Base-by-base conservation (phyloP, 1,140 invertebrate genomes). In the Pantala flavescens region DNA sequence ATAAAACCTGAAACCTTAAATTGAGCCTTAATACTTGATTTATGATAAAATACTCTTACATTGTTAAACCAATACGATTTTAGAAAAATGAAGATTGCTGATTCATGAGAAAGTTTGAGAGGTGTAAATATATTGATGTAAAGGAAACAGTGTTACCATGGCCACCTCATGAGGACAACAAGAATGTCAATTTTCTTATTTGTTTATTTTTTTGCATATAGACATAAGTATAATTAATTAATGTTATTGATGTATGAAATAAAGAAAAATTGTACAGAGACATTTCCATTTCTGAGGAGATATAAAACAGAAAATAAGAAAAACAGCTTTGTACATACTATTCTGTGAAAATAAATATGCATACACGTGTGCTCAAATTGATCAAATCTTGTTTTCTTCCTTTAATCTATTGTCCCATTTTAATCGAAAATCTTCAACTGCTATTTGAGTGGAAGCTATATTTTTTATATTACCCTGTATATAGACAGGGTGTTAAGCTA, bases 131-230 rank as follows among this genome's bases (percentile, higher is more conserved):
- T 63, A 63, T 7, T 21, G 49, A 21, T 63, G 49, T 16, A 63
- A 63, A 63, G 12, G n/a, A 19, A 21, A 63, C 49, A 21, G n/a
- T 63, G 49, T 36, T 36, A 36, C 49, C 16, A 21, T 21, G n/a
- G 49, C 49, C 16, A 63, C 49, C 49, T 63, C 49, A 63, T 21
- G n/a, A 63, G 49, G 49, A 63, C 16, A 63, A 63, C 16, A 63
- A 63, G 28, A 19, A 63, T 63, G 49, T 63, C 49, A 63, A 63
- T 63, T 63, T 63, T 63, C 49, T 63, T 21, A 63, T 21, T 63
- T 63, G 49, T 63, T 63, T 63, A 63, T 63, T 63, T 63, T n/a
- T 63, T 63, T 63, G 49, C 49, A 63, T 63, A 63, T 63, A 63
- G 49, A 63, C 49, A 63, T 63, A 19, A 63, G 16, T 63, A 63